Evolutionary conservation across 2,113 vertebrate genomes (phyloP).

Genomic region (Silurus meridionalis): DNA sequence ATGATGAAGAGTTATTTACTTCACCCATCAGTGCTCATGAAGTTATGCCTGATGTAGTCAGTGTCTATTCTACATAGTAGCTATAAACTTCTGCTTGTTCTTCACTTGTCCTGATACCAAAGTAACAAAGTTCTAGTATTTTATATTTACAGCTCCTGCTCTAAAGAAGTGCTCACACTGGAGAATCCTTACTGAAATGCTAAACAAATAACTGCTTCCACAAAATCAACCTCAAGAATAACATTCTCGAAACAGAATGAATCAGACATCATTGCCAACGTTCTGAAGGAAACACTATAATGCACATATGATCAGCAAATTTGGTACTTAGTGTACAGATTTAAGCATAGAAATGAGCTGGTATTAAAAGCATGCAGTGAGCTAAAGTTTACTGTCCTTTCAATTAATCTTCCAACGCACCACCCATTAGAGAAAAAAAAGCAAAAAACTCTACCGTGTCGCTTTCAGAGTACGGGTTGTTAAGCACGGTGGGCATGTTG

Average conservation of each 20-base stretch:
- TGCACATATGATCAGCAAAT: not conserved
- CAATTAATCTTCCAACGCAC: not conserved
- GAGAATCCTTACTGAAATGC: not conserved
- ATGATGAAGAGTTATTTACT: too few species aligned
- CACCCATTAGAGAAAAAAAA: not conserved
- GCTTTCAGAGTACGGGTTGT: constrained; percentile 76
- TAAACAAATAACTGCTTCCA: not conserved
- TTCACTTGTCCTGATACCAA: not conserved
- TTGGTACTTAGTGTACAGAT: not conserved
- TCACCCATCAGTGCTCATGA: too few species aligned
- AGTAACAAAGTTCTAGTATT: not conserved
- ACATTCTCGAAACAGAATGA: too few species aligned
- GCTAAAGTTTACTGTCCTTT: not conserved
- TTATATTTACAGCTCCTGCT: not conserved
- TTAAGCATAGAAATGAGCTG: not conserved
- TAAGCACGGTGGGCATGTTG: constrained; percentile 70
- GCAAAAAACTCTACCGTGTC: constrained; percentile 76
- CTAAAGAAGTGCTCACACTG: not conserved
- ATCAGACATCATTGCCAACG: not conserved
- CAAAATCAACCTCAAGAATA: not conserved
- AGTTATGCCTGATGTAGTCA: too few species aligned
- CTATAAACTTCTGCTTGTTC: too few species aligned
- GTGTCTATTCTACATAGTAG: too few species aligned
- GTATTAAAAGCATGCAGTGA: not conserved
- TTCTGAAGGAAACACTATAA: not conserved